phyloP scores from a whole-genome alignment of 2,888 invertebrate species.

The Lymantria dispar region DNA sequence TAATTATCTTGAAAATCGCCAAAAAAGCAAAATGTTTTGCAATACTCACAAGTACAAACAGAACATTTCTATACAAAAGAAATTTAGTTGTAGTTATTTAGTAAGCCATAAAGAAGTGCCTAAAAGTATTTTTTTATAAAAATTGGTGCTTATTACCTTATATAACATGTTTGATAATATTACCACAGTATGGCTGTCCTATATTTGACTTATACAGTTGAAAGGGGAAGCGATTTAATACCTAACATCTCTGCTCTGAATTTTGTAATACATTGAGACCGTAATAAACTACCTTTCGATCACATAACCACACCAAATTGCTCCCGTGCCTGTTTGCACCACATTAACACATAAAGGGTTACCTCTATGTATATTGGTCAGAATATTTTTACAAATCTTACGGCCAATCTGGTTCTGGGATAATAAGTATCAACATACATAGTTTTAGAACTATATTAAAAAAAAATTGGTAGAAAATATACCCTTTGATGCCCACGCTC shows the following conservation, averaged over 20 bases:
- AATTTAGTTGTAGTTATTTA: no score
- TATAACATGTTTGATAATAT: neutral
- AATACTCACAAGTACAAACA: no score
- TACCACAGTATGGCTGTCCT: neutral
- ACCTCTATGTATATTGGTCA: neutral
- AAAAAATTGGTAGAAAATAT: no score
- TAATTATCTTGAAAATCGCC: no score
- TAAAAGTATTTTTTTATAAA: no score
- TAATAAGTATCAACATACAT: no score
- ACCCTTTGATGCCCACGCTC: no score
- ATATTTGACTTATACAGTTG: neutral
- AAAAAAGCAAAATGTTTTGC: no score
- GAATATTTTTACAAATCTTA: neutral
- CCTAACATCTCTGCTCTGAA: conserved; percentile 1
- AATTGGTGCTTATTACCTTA: neutral
- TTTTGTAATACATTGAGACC: conserved; percentile 5
- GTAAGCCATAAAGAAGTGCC: no score
- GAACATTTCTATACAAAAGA: no score
- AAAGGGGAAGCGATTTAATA: conserved; percentile 2
- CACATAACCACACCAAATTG: conserved; percentile 6
- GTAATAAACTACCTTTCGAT: conserved; percentile 8
- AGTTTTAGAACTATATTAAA: no score
- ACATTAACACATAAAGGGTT: conserved; percentile 5
- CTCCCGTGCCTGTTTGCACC: conserved; percentile 4
- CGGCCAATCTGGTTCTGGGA: neutral